Evolutionary conservation across 2,888 invertebrate species (phyloP).

Genomic region (Andrena dorsata): DNA sequence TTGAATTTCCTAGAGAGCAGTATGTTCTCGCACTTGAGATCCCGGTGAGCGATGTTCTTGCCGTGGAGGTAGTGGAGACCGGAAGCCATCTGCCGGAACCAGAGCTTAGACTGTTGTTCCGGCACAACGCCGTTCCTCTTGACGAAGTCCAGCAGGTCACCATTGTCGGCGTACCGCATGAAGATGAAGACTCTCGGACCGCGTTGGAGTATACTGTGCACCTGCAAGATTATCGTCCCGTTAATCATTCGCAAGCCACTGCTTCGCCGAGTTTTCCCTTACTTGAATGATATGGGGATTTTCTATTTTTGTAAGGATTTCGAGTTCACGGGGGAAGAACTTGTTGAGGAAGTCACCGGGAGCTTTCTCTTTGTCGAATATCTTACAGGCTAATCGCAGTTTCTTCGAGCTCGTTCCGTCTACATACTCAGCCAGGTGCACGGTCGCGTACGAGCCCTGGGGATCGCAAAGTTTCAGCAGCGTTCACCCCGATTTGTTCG

Average conservation of each 20-base stretch:
- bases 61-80: conserved; percentile 94
- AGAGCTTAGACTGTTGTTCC: conserved; percentile 92
- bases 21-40: conserved; percentile 97
- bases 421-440: conserved; percentile 93
- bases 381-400: conserved; percentile 94
- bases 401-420: conserved; percentile 90
- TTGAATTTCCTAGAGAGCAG: conserved; percentile 93
- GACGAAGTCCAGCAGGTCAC: conserved; percentile 94
- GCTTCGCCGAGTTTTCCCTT: conserved; percentile 34
- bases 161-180: conserved; percentile 95
- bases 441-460: conserved; percentile 95
- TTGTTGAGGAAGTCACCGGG: conserved; percentile 95
- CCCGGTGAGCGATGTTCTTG: conserved; percentile 94
- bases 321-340: conserved; percentile 97
- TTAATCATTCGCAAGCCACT: neutral
- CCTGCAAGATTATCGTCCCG: conserved; percentile 86
- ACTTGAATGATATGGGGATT: conserved; percentile 95
- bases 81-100: conserved; percentile 94
- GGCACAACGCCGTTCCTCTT: conserved; percentile 91
- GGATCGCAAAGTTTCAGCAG: conserved; percentile 1
- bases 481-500: neutral
- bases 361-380: conserved; percentile 95
- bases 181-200: conserved; percentile 95
- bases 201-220: conserved; percentile 94
- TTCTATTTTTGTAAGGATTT: conserved; percentile 94